Evolutionary conservation across 2,113 vertebrate genomes (phyloP), one percentile per base, ranked within the genome.

Genomic region (Tichodroma muraria): DNA sequence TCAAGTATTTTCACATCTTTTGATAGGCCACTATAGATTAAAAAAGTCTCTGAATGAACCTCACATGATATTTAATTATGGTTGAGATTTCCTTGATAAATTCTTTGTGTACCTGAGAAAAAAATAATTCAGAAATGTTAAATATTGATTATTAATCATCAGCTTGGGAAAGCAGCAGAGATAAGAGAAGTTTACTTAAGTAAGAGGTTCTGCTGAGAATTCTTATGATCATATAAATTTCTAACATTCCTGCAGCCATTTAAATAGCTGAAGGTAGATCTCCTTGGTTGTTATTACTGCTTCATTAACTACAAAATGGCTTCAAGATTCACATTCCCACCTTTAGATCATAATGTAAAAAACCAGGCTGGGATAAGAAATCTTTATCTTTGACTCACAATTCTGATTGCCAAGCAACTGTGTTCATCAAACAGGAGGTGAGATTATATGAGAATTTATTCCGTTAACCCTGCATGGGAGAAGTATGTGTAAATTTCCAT

Each of bases 251-350:
- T 78, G 53, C 2, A 21, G 78, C 40, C 40, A 85, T 81, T 95
- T 57, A 79, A 93, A 89, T 54, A 65, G 53, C 57, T 91, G 71
- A 93, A 92, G 66, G 70, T 92, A 94, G 80, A 68, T 82, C 57
- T 89, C 19, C 0, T 80, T 84, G 25, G 66, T 52, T 89, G 31
- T 79, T 91, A 64, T 54, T 77, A 69, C 70, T 59, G 70, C 87
- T 89, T 94, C 90, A 84, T 96, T 95, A 96, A 79, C 57, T 94
- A 82, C 35, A 76, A 91, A 92, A 92, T 70, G 35, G 86, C 70
- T 84, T 92, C 61, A 92, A 89, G 57, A 82, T 76, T 94, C 87
- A 85, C 45, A 68, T 81, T 85, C 44, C 28, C 22, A 33, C 9
- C n/a, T 65, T 82, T 40, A 88, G 63, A 70, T 82, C 54, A 61